Evolutionary conservation across 2,888 invertebrate species (phyloP).

Genomic region (Agonopterix alstromeriana): DNA sequence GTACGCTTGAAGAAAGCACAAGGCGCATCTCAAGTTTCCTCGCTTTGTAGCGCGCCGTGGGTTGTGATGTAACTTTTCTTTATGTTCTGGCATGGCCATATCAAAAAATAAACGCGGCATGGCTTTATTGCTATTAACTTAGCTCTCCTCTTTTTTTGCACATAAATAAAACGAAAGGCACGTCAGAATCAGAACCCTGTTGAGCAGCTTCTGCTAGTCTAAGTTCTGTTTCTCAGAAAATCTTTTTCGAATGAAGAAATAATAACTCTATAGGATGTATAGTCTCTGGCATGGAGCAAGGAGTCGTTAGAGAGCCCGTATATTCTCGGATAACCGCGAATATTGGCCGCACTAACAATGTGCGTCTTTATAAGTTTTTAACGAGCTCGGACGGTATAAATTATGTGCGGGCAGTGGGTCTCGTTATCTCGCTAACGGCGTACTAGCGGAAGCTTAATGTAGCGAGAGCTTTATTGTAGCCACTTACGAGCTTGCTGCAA

Average conservation of each 20-base stretch:
- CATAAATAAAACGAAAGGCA: too few relatives aligned
- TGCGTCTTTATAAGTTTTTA: conserved; percentile 78
- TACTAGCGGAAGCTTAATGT: conserved; percentile 74
- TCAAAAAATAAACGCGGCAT: too few relatives aligned
- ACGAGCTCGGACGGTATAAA: conserved; percentile 76
- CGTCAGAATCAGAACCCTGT: background rate
- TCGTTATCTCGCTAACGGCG: conserved; percentile 75
- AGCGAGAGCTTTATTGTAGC: conserved; percentile 74
- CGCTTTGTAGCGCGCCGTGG: too few relatives aligned
- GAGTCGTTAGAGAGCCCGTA: conserved; percentile 65
- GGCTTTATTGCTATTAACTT: too few relatives aligned
- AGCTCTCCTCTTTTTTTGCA: too few relatives aligned
- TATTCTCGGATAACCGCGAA: conserved; percentile 65
- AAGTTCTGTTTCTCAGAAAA: too few relatives aligned
- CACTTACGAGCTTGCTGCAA: conserved; percentile 49
- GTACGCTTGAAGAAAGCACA: too few relatives aligned
- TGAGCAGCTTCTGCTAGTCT: background rate
- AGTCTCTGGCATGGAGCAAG: conserved; percentile 17
- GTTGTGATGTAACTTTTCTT: too few relatives aligned
- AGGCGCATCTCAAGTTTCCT: too few relatives aligned
- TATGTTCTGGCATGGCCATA: too few relatives aligned
- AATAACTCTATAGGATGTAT: too few relatives aligned
- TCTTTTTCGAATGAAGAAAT: too few relatives aligned
- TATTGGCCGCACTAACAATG: conserved; percentile 75
- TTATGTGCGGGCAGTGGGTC: conserved; percentile 72